phyloP scores from a whole-genome alignment of 1,140 invertebrate genomes.

The Drosophila ananassae region DNA sequence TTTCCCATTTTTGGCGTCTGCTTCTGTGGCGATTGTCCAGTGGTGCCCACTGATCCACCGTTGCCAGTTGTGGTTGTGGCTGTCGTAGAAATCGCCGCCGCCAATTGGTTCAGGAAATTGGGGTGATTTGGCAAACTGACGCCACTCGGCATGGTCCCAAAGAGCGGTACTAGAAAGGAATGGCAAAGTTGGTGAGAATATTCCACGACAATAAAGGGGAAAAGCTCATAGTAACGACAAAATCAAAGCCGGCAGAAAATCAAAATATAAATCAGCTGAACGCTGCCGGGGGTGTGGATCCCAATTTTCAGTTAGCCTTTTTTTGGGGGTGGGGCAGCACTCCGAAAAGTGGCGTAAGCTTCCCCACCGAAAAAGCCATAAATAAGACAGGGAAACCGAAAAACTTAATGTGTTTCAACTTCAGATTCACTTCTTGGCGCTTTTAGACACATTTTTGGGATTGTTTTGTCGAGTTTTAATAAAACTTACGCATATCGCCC shows the following conservation, averaged over 20 bases:
- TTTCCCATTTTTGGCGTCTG: slow-evolving; percentile 44
- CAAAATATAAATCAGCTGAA: slow-evolving; percentile 44
- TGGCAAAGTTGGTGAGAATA: neutral
- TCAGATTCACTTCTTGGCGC: neutral
- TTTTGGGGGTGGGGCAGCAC: slow-evolving; percentile 11
- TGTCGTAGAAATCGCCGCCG: slow-evolving; percentile 69
- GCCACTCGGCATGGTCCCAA: slow-evolving; percentile 71
- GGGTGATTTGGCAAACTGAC: slow-evolving; percentile 69
- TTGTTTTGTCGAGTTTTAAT: neutral
- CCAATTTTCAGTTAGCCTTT: slow-evolving; percentile 12
- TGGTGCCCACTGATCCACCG: slow-evolving; percentile 10
- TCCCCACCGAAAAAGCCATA: neutral
- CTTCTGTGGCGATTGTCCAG: slow-evolving; percentile 20
- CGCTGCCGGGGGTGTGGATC: neutral
- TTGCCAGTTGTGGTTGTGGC: slow-evolving; percentile 27
- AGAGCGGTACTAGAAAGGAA: slow-evolving; percentile 66
- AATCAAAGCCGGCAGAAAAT: slow-evolving; percentile 43
- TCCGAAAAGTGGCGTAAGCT: slow-evolving; percentile 43
- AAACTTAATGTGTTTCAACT: neutral
- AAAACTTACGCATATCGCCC: slow-evolving; percentile 72
- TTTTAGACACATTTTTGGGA: neutral
- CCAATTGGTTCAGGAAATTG: slow-evolving; percentile 77
- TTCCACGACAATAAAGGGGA: neutral
- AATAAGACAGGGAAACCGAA: neutral
- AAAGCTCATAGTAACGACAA: neutral